phyloP scores from a whole-genome alignment of 2,797 vertebrate species.

The Furcifer pardalis region DNA sequence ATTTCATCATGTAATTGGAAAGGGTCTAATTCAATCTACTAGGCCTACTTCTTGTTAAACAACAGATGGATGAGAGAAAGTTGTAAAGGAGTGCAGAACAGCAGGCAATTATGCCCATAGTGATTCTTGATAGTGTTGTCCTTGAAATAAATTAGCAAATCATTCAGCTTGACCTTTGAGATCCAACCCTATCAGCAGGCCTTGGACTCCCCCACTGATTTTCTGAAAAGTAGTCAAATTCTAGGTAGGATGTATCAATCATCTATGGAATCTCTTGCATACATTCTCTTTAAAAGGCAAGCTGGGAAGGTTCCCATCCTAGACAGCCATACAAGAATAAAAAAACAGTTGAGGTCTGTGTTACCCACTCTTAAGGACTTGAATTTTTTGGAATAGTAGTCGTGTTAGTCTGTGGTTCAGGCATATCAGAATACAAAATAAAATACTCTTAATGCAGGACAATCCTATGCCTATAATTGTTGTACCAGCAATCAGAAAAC shows the following conservation, averaged over 20 bases:
- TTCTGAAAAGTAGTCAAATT: not conserved
- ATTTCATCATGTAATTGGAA: not conserved
- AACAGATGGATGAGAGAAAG: not conserved
- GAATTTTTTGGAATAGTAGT: no score
- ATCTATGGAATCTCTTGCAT: not conserved
- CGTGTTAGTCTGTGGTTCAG: no score
- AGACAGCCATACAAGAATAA: not conserved
- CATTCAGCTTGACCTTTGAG: not conserved
- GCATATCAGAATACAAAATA: no score
- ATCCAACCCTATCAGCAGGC: not conserved
- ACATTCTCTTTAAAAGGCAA: not conserved
- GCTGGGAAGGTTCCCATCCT: not conserved
- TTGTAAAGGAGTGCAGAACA: not conserved
- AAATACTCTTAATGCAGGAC: not conserved
- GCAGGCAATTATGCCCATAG: not conserved
- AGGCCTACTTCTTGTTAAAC: not conserved
- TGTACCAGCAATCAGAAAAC: not conserved
- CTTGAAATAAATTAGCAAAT: not conserved
- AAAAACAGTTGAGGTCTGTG: not conserved
- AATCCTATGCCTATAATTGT: not conserved
- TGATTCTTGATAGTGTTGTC: not conserved
- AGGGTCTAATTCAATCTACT: not conserved
- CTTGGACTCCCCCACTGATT: not conserved
- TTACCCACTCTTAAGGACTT: not conserved
- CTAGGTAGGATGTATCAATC: not conserved